phyloP scores from a whole-genome alignment of 2,113 vertebrate species.

The Tricholaema leucomelas region DNA sequence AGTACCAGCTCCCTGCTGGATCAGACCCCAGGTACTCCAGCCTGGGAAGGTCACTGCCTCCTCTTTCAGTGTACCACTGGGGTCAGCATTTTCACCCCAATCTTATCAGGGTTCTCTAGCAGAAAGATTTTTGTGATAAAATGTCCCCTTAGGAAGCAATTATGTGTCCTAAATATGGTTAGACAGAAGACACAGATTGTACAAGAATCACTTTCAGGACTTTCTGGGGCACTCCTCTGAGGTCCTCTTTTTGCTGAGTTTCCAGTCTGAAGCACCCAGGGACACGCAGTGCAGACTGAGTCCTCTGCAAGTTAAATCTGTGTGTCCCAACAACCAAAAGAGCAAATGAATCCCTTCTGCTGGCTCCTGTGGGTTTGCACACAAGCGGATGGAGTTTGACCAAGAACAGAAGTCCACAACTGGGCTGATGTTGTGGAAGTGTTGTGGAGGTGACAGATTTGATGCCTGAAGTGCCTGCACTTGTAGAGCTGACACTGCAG shows the following conservation, averaged over 20 bases:
- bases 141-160: background rate
- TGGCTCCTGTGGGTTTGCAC: background rate
- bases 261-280: background rate
- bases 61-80: rapidly evolving
- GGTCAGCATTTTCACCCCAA: background rate
- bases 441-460: background rate
- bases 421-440: background rate
- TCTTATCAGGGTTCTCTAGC: background rate
- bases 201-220: background rate
- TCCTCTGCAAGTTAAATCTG: background rate
- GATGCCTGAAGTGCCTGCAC: background rate
- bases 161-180: background rate
- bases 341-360: background rate
- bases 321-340: background rate
- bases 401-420: background rate
- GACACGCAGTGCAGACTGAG: background rate
- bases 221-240: background rate
- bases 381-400: background rate
- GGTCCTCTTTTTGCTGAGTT: background rate
- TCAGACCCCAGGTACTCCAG: background rate
- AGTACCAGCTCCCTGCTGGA: background rate
- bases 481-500: background rate
- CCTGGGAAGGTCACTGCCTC: background rate
- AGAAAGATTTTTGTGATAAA: background rate
- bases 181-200: background rate